These are phyloP conservation scores for Lycaena phlaeas DNA, from an alignment of 2,888 invertebrate genomes.

Conservation along the genomic window DNA sequence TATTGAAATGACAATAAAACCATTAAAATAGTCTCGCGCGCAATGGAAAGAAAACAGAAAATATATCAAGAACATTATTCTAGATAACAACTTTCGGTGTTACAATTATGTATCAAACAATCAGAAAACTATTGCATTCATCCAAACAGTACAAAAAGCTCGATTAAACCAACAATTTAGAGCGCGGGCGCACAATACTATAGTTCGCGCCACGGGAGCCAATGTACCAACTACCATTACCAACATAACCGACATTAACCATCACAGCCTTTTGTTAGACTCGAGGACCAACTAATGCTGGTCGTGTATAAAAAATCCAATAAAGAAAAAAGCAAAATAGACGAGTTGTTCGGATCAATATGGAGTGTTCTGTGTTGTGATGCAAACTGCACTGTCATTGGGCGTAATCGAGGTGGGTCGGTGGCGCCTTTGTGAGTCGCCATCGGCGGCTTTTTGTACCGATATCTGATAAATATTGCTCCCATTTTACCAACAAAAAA, in stretches of 20 bases:
- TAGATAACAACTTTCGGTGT: constrained; percentile 7
- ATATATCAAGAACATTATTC: not conserved
- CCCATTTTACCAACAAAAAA: constrained; percentile 65
- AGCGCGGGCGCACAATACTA: constrained; percentile 50
- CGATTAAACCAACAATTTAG: constrained; percentile 67
- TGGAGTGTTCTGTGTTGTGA: constrained; percentile 56
- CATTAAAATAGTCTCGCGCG: no score
- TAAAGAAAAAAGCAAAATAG: constrained; percentile 62
- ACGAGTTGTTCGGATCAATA: constrained; percentile 68
- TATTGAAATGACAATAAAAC: no score
- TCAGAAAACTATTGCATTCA: constrained; percentile 37
- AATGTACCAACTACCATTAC: constrained; percentile 12
- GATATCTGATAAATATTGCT: constrained; percentile 70
- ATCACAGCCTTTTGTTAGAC: constrained; percentile 6
- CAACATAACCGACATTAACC: constrained; percentile 11
- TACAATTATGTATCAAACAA: constrained; percentile 12
- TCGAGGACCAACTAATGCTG: constrained; percentile 25
- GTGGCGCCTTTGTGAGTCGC: constrained; percentile 63
- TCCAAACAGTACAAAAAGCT: constrained; percentile 53
- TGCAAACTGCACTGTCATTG: constrained; percentile 67
- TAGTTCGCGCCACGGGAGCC: constrained; percentile 61
- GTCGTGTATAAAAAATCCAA: constrained; percentile 53
- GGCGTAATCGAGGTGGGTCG: constrained; percentile 66
- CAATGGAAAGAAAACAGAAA: no score
- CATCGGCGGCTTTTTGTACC: constrained; percentile 64